Conservation (phyloP, 2,888 invertebrate genomes). For the Rhamphomyia laevipes region DNA sequence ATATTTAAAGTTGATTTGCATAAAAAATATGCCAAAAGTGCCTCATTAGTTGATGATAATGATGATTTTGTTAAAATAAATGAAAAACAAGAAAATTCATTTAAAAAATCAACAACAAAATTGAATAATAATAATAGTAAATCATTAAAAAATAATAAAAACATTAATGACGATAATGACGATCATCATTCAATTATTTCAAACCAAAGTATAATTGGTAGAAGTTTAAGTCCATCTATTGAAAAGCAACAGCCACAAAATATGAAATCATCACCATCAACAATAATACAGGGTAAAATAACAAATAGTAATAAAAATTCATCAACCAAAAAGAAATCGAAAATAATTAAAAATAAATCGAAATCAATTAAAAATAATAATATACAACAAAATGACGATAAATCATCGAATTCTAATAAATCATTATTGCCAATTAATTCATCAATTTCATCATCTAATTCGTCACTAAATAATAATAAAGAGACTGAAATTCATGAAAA, state of each 20-base stretch:
- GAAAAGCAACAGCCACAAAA: background rate
- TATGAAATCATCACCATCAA: no score
- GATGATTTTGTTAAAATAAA: background rate
- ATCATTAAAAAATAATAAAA: background rate
- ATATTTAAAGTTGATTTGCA: constrained; percentile 35
- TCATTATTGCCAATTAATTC: no score
- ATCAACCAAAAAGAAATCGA: no score
- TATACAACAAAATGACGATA: background rate
- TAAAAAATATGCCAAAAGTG: constrained; percentile 32
- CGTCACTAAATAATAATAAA: background rate
- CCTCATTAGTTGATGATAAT: constrained; percentile 16
- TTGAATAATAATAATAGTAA: no score
- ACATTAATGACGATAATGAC: background rate
- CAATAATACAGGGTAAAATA: no score
- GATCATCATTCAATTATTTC: background rate
- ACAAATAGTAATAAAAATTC: no score
- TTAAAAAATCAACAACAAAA: constrained; percentile 5
- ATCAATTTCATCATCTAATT: no score
- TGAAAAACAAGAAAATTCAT: constrained; percentile 1
- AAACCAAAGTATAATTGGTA: background rate
- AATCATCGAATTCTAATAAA: no score
- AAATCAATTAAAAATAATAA: background rate
- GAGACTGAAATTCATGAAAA: background rate
- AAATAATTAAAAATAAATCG: no score
- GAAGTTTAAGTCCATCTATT: constrained; percentile 1